Base-by-base conservation (phyloP, 2,888 invertebrate species). In the Agrotis ipsilon region DNA sequence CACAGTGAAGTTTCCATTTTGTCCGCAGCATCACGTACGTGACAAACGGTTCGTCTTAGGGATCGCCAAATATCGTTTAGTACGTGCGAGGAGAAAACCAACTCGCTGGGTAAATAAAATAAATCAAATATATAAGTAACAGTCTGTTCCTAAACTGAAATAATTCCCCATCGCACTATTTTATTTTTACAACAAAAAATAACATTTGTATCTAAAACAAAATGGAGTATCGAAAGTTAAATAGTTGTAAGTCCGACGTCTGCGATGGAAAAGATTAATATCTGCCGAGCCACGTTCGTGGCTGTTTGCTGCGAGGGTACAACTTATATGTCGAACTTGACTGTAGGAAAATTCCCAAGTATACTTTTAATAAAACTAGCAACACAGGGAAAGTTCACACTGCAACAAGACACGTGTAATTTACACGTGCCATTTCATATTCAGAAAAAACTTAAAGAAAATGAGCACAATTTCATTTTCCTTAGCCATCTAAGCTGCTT, bases 1-100 rank as follows among this genome's bases (percentile, higher is more conserved):
- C 90, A 91, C 88, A 92, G 92, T 93, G 90, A 91, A 94, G 94
- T 94, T 94, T 92, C 94, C 91, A 94, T 95, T 95, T 92, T 92
- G 93, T 92, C 92, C 92, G 92, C 88, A 88, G 90, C 92, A 91
- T 93, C 95, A 95, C 96, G 96, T 95, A 94, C 96, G 96, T 96
- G 96, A 96, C 96, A 94, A 94, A 94, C 95, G 92, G 91, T 88
- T 93, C 95, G 94, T 96, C 96, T 95, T 93, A 93, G 95, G 95
- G 96, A 96, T 96, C 94, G 95, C 96, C 96, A 96, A 96, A 96
- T 96, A 96, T 96, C 96, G 96, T 94, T 96, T 95, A 96, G 94
- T 94, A 96, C 96, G 96, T 96, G 96, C 92, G 90, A 93, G 91
- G 88, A 94, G 94, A 92, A 94, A 95, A 94, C 94, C 94, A 91